A percentile compares a stretch with the other conserved stretches of the same genome.
phyloP scores from a whole-genome alignment of 2,888 invertebrate species.

The Boloria euphrosyne region DNA sequence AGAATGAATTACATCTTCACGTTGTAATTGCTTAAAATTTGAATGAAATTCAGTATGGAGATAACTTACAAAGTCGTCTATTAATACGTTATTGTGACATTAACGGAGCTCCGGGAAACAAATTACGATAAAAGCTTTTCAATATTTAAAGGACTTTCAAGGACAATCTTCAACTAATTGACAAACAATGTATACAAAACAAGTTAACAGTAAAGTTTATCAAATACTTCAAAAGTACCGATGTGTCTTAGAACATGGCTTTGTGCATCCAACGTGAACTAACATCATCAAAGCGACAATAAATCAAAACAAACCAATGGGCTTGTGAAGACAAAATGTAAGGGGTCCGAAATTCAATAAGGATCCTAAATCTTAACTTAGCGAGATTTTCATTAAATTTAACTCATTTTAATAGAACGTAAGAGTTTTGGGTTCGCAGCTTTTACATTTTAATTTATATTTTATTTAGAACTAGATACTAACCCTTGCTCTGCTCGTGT shows the following conservation, averaged over 20 bases:
- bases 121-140: not conserved
- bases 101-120: not conserved
- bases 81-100: no score
- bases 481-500: no score
- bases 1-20: no score
- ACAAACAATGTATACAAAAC: constrained; percentile 1
- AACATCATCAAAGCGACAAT: constrained; percentile 57
- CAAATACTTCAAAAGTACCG: constrained; percentile 54
- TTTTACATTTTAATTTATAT: no score
- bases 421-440: not conserved
- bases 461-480: no score
- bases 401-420: constrained; percentile 4
- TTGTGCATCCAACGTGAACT: constrained; percentile 67
- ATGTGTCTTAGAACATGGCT: constrained; percentile 43
- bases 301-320: constrained; percentile 22
- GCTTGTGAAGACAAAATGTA: constrained; percentile 13
- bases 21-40: no score
- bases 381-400: constrained; percentile 69
- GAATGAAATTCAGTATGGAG: no score
- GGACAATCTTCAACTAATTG: constrained; percentile 1
- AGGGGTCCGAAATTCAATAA: constrained; percentile 61
- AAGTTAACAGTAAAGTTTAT: constrained; percentile 48
- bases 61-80: no score
- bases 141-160: not conserved
- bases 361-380: constrained; percentile 54